phyloP scores from a whole-genome alignment of 2,797 vertebrate species.

The Macrochelys suwanniensis region DNA sequence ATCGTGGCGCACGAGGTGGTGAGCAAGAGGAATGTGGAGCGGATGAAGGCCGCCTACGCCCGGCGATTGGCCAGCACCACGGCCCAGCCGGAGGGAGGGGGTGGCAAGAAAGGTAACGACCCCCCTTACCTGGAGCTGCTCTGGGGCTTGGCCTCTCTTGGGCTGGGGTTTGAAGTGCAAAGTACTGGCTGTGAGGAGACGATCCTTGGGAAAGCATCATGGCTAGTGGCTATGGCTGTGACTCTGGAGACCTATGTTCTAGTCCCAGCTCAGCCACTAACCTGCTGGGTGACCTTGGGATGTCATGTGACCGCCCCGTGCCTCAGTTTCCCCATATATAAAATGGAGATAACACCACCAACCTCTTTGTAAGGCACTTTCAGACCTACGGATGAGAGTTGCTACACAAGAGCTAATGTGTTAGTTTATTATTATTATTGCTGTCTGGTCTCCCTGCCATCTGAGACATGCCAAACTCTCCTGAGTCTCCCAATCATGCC shows the following conservation, averaged over 20 bases:
- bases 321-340: fast-evolving
- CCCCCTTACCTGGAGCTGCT: not conserved
- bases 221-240: not conserved
- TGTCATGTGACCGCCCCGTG: not conserved
- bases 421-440: not conserved
- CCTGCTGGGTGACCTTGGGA: not conserved
- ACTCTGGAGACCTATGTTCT: not conserved
- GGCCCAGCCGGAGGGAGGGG: constrained; percentile 22
- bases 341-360: not conserved
- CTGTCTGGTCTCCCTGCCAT: not conserved
- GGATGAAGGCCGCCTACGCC: constrained; percentile 83
- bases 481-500: not conserved
- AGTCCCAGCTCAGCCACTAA: not conserved
- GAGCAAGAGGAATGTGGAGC: constrained; percentile 82
- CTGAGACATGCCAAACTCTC: not conserved
- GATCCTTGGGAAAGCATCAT: not conserved
- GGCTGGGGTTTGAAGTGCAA: not conserved
- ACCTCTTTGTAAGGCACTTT: not conserved
- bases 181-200: not conserved
- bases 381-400: not conserved
- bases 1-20: constrained; percentile 78
- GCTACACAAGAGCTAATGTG: no score
- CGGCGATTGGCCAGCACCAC: constrained; percentile 52
- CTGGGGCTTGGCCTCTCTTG: not conserved
- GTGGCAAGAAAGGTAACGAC: constrained; percentile 66